Conservation (phyloP, 2,888 invertebrate species). For the Lasioglossum morio region DNA sequence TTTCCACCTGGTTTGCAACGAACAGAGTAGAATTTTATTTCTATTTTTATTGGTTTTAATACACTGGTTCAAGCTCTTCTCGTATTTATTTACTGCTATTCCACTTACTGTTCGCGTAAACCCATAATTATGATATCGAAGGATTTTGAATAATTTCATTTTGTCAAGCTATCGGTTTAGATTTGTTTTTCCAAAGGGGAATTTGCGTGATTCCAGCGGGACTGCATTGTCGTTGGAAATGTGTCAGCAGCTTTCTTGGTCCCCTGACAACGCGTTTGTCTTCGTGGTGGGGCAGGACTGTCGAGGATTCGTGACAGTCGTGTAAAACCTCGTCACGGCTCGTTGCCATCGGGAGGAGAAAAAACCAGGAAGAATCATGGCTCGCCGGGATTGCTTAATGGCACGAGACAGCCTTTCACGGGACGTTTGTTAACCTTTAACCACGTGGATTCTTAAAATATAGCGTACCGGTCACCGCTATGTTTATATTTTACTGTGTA, state of each 20-base stretch:
- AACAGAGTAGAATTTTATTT: too few relatives aligned
- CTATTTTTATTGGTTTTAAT: too few relatives aligned
- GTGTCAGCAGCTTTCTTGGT: conserved; percentile 72
- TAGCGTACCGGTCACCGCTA: too few relatives aligned
- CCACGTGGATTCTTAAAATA: neutral
- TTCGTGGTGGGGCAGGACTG: conserved; percentile 33
- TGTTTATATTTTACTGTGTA: too few relatives aligned
- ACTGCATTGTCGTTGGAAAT: conserved; percentile 60
- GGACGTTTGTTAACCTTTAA: neutral
- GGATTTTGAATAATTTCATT: neutral
- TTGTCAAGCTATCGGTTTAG: neutral
- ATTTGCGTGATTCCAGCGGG: conserved; percentile 58
- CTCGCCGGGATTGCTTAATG: neutral
- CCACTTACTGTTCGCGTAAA: too few relatives aligned
- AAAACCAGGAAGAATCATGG: neutral
- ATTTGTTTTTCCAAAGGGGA: conserved; percentile 28
- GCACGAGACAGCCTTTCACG: neutral
- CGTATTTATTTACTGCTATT: too few relatives aligned
- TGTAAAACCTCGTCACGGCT: conserved; percentile 18
- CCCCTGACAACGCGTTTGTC: conserved; percentile 58
- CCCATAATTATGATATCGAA: neutral
- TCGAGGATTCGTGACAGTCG: conserved; percentile 30
- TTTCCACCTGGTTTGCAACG: too few relatives aligned
- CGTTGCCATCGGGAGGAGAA: neutral
- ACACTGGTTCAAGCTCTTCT: too few relatives aligned